phyloP scores from a whole-genome alignment of 2,113 vertebrate species.

The Peromyscus californicus region DNA sequence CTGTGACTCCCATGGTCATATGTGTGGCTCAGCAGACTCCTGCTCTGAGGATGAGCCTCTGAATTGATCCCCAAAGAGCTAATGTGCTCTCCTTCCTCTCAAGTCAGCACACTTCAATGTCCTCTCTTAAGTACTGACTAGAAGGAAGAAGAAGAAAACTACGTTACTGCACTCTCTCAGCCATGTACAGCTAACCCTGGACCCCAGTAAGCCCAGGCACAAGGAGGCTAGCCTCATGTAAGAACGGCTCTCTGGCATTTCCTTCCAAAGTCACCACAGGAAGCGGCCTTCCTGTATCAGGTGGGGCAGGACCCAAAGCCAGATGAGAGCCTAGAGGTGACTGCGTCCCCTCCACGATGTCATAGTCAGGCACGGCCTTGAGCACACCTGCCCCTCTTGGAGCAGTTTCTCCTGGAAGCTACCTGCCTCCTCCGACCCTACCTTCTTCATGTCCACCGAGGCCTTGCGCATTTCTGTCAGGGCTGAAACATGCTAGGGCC shows the following conservation, averaged over 20 bases:
- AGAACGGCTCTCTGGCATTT: neutral
- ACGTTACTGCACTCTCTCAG: neutral
- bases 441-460: neutral
- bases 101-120: too few relatives aligned
- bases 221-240: neutral
- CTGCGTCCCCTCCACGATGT: neutral
- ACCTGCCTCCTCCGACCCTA: neutral
- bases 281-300: neutral
- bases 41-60: too few relatives aligned
- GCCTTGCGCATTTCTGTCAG: neutral
- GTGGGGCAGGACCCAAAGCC: neutral
- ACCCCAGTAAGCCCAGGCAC: neutral
- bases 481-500: neutral
- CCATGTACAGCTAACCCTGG: neutral
- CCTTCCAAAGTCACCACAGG: neutral
- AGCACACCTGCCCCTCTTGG: neutral
- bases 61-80: too few relatives aligned
- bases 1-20: too few relatives aligned
- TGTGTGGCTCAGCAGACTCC: too few relatives aligned
- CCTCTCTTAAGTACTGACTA: neutral
- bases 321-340: neutral
- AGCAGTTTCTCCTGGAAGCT: neutral
- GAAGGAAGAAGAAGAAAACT: neutral
- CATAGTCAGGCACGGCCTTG: neutral
- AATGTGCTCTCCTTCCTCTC: too few relatives aligned